Evolutionary conservation across 2,113 vertebrate genomes (phyloP).

Genomic region (Malurus alboscapulatus): DNA sequence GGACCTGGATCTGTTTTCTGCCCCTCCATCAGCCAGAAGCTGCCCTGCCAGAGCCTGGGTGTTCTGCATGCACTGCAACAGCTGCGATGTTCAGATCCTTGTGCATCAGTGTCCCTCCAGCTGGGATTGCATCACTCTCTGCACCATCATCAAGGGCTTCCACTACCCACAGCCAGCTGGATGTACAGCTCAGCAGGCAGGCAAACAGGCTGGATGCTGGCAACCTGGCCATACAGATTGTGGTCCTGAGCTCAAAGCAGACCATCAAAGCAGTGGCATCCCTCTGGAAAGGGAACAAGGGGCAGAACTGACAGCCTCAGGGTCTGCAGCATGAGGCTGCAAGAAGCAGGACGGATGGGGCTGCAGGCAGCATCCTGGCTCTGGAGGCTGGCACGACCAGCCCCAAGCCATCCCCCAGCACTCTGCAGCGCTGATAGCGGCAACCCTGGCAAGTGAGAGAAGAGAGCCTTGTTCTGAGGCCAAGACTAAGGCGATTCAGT

Average conservation of each 20-base stretch:
- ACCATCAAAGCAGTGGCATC: neutral
- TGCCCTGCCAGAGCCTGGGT: fast-evolving
- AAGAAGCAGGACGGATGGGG: neutral
- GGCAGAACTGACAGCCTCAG: neutral
- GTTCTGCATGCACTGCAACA: fast-evolving
- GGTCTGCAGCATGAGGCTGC: neutral
- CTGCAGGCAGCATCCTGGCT: neutral
- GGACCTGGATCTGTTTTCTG: neutral
- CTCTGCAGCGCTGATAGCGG: slow-evolving; percentile 65
- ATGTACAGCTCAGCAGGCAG: neutral
- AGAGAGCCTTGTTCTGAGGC: slow-evolving; percentile 81
- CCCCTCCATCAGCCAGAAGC: neutral
- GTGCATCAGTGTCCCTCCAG: fast-evolving
- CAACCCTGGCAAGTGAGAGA: slow-evolving; percentile 66
- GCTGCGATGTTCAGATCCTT: neutral
- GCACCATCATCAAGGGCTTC: neutral
- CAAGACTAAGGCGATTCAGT: slow-evolving; percentile 78
- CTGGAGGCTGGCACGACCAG: slow-evolving; percentile 12
- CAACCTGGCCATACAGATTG: neutral
- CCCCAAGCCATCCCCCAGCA: slow-evolving; percentile 45
- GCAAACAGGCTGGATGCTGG: neutral
- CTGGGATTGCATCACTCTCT: neutral
- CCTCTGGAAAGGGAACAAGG: neutral
- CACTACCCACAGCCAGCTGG: neutral
- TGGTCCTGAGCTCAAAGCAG: neutral